Base-by-base conservation (phyloP, 2,797 vertebrate genomes). In the Lateolabrax maculatus region DNA sequence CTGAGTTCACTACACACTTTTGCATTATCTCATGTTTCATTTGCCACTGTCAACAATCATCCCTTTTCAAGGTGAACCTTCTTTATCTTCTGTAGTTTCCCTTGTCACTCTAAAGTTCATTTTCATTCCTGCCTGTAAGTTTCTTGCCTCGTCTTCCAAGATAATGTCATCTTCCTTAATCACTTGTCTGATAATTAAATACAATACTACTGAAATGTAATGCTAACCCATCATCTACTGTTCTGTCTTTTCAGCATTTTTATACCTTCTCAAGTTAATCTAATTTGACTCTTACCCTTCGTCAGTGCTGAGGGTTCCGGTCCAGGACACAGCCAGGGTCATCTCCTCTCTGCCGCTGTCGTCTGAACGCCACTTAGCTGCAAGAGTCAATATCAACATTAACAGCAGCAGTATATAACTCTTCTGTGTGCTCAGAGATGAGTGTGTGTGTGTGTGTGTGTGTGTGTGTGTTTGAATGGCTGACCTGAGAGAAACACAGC, bases 311-410 rank as follows among this genome's bases (percentile, higher is more conserved):
- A 99, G 94, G 43, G 75, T 94, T 84, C 98, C 98, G 62, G 95
- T 97, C 98, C 98, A 99, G 44, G 96, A 96, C 89, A 97, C 94
- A 62, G 96, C 95, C 90, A 98, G 96, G 1, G 96, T 97, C 97
- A 99, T 99, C 94, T 98, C 97, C 85, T 99, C 98, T 88, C 95
- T 96, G 43, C 97, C 97, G 49, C 95, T 94, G 83, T 96, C 95
- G 73, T 95, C 95, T 1, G 97, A 96, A 74, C 97, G 97, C 98
- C 98, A 99, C 88, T 98, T 99, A 60, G 98, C 95, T 95, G 78
- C 2, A 77, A 68, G 21, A 51, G 56, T 36, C 18, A 67, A 53
- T 3, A 21, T 34, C 31, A n/a, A 66, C 27, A 23, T 21, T 12
- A 62, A 65, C 13, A 65, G 4, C 0, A 27, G 61, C 13, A 6